Evolutionary conservation across 2,113 vertebrate species (phyloP), one percentile per base, ranked within the genome.

Genomic region (Melanocharis versteri): DNA sequence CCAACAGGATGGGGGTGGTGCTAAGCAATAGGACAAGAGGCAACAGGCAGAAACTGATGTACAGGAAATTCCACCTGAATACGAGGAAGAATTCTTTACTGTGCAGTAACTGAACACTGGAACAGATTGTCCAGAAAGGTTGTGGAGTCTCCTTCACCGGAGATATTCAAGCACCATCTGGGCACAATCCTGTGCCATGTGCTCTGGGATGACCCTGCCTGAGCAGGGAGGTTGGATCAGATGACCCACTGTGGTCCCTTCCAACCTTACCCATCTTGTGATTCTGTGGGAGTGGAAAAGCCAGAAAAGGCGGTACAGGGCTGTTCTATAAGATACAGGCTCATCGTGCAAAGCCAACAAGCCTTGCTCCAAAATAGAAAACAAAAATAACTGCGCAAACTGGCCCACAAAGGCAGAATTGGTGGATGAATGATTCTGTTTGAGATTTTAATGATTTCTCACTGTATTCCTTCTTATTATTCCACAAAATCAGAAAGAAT

Each of bases 1-100:
- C 7, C 12, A 48, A 10, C 2, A 37, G 17, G 17, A 40, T 16
- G 22, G 4, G 10, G 5, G 15, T 61, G 8, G 23, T 27, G 45
- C 23, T 8, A 33, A 30, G 23, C 8, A 45, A 12, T 1, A 30
- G 45, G 23, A 45, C n/a, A 45, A n/a, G 45, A 24, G 51, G 16
- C 18, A 51, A 17, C 2, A 6, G 37, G 39, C 0, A 0, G 15
- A 89, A 37, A 58, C 6, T 2, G 0, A 39, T n/a, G 9, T 0
- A n/a, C 24, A 39, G 51, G 69, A 45, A 66, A 4, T 60, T 82
- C 69, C 53, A 45, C 13, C 7, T n/a, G 33, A 39, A 26, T 1
- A 1, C 5, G 39, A 51, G 33, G 23, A 58, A 26, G 13, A 66
- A 19, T 56, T 48, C 42, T 42, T 44, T 26, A 45, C 7, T 3